A percentile compares a stretch with the other conserved stretches of the same genome.
Evolutionary conservation across 2,888 invertebrate species (phyloP).

Genomic region (Ormia ochracea): DNA sequence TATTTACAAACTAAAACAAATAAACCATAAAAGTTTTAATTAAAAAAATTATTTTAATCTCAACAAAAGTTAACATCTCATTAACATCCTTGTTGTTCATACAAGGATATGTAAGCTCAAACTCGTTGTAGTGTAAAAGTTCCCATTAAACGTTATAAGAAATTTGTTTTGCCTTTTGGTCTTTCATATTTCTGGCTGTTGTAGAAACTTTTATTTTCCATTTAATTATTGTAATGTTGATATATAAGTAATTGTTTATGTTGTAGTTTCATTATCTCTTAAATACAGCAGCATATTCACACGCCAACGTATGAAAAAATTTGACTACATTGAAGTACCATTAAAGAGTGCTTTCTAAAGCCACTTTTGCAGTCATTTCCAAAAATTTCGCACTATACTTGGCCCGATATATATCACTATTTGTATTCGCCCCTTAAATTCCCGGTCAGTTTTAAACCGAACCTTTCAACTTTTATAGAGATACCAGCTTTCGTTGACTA

Average conservation of each 20-base stretch:
- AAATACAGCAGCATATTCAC: background rate
- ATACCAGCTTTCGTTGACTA: no score
- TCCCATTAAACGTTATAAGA: background rate
- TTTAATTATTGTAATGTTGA: slow-evolving; percentile 20
- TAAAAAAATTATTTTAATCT: slow-evolving; percentile 13
- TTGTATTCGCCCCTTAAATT: no score
- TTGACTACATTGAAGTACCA: background rate
- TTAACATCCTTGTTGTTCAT: background rate
- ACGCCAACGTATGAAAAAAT: background rate
- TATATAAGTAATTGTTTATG: slow-evolving; percentile 34
- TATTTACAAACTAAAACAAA: background rate
- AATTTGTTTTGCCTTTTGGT: background rate
- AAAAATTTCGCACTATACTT: no score
- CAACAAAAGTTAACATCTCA: slow-evolving; percentile 1
- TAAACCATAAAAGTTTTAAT: slow-evolving; percentile 8
- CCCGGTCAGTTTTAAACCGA: no score
- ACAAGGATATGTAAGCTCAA: background rate
- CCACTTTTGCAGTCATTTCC: no score
- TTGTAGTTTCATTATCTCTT: slow-evolving; percentile 24
- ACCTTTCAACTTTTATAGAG: no score
- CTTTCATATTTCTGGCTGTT: background rate
- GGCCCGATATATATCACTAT: no score
- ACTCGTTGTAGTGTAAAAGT: background rate
- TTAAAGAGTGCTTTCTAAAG: background rate
- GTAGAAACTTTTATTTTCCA: background rate